Base-by-base conservation (phyloP, 2,797 vertebrate genomes). In the Petrocephalus sullivani region DNA sequence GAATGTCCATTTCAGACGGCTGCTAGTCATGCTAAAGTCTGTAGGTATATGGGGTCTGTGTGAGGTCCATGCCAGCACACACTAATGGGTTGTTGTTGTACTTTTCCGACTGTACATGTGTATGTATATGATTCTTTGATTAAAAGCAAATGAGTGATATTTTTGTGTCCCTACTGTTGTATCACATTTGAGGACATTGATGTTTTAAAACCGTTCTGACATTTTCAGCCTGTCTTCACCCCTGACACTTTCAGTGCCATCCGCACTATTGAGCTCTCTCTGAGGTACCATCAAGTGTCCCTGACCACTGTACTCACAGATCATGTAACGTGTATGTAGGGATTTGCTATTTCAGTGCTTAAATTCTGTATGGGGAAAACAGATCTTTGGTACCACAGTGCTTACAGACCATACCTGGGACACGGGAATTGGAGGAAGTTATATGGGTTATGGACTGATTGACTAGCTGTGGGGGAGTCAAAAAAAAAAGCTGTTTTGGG, bases 101-200 rank as follows among this genome's bases (percentile, higher is more conserved):
- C 49, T 85, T 90, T 87, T 90, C 82, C 85, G 78, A 88, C 53
- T 90, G 87, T 82, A 83, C 89, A 71, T 91, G 57, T 53, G 60
- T 21, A 89, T 89, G 84, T 54, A 49, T 75, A 51, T 83, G 81
- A 87, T 85, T n/a, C 75, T 46, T 86, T 82, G 54, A 89, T 90
- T 90, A 88, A 90, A 88, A 75, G 60, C 6, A 86, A 51, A 75
- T 82, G 28, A 54, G 86, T 81, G 64, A 46, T 87, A 78, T 75
- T 41, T 46, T 53, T 33, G 75, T 53, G 88, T 75, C 51, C 9
- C 67, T 28, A 51, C 61, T 75, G 3, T 37, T 85, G 1, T 28
- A 23, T 53, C 46, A 23, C 9, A 84, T 84, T 51, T 21, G n/a
- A 84, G 46, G 9, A 23, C 81, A 21, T 51, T 12, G 3, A n/a